Percentiles rank a stretch among this genome's conserved stretches.
These are phyloP conservation scores for Notoglanidium macrostoma DNA, from an alignment of 2,797 vertebrate species.

Conservation along the genomic window DNA sequence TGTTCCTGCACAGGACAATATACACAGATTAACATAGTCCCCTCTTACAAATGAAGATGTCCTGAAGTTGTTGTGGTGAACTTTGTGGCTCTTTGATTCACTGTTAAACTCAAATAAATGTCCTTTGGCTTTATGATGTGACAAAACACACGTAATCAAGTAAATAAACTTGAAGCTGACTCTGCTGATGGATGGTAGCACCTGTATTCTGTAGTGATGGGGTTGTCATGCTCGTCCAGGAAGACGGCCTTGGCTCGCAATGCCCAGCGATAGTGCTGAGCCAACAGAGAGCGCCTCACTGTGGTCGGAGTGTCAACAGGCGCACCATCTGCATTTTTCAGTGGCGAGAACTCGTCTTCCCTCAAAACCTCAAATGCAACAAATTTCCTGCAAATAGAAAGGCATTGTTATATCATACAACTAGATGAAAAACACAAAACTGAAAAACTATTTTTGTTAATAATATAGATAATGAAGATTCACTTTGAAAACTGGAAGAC, in stretches of 20 bases:
- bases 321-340: slow-evolving; percentile 85
- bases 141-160: neutral
- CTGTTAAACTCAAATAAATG: neutral
- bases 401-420: neutral
- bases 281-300: slow-evolving; percentile 78
- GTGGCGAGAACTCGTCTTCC: slow-evolving; percentile 90
- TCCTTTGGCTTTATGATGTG: neutral
- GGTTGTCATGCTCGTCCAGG: slow-evolving; percentile 69
- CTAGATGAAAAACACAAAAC: neutral
- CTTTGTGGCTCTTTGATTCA: neutral
- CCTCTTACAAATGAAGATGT: neutral
- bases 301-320: slow-evolving; percentile 81
- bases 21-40: neutral
- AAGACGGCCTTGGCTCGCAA: slow-evolving; percentile 79
- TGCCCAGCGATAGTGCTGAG: slow-evolving; percentile 88
- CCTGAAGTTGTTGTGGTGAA: neutral
- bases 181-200: slow-evolving; percentile 47
- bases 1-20: neutral
- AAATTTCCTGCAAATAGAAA: slow-evolving; percentile 78
- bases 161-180: neutral
- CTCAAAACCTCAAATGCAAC: slow-evolving; percentile 89
- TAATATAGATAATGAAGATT: slow-evolving; percentile 38
- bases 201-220: slow-evolving; percentile 67
- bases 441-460: neutral
- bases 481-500: slow-evolving; percentile 93